Evolutionary conservation across 2,113 vertebrate genomes (phyloP), one percentile per base, ranked within the genome.

Genomic region (Drymodes brunneopygia): DNA sequence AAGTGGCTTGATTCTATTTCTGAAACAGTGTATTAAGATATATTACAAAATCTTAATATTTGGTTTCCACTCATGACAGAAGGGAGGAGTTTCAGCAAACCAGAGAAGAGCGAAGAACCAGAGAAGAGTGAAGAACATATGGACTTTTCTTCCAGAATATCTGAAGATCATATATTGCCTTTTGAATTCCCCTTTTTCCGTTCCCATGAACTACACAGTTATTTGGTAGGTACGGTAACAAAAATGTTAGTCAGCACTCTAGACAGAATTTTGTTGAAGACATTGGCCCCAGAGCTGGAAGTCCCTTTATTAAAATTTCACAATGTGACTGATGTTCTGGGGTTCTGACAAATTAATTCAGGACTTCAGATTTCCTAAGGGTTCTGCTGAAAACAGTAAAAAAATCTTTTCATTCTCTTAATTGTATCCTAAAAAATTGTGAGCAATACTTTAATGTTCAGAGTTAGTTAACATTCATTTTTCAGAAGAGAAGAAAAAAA

Each of bases 181-280:
- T 98, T 98, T 35, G 85, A 97, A 51, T 98, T 98, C 45, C 98
- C 98, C 1, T 81, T 85, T 45, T 97, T 93, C 81, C 72, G 47
- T 38, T 89, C 97, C 44, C 69, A 36, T 18, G 85, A 97, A 67
- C 94, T 97, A 56, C 91, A 90, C 11, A 93, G 77, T 18, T 97
- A 98, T 21, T 88, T 98, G 98, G 99, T 99, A 97, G 92, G 98
- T 98, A 72, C 13, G 42, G 25, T 44, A 70, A 27, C 38, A 64
- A 21, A 71, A 75, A 42, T 21, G 23, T n/a, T 73, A 62, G 40
- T 88, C 27, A 91, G 36, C 54, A 45, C 10, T 88, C 17, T 66
- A 57, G 57, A 56, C 0, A 64, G 25, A 77, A 61, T 78, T 77
- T 83, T 81, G 24, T 40, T 75, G 62, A 53, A 57, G 57, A 29